These are phyloP conservation scores for Lottia scabra DNA, from an alignment of 2,888 invertebrate species.

Conservation along the genomic window DNA sequence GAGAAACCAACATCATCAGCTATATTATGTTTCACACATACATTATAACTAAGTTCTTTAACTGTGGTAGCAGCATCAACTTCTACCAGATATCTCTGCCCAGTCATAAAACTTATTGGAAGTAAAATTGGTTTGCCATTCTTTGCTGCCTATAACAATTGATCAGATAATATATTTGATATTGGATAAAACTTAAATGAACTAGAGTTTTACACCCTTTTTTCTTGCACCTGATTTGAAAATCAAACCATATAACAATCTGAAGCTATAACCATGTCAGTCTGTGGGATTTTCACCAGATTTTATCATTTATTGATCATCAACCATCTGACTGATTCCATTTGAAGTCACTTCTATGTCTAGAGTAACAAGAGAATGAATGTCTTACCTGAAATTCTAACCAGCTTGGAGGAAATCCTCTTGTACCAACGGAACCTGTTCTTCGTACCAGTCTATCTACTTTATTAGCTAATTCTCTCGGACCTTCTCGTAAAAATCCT, in stretches of 20 bases:
- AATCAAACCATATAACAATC: too few species aligned
- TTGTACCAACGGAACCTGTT: slow-evolving; percentile 52
- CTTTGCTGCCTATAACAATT: slow-evolving; percentile 53
- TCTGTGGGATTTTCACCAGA: too few species aligned
- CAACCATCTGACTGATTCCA: too few species aligned
- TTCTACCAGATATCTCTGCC: slow-evolving; percentile 49
- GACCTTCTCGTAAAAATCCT: slow-evolving; percentile 49
- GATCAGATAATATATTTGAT: too few species aligned
- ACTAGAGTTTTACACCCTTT: too few species aligned
- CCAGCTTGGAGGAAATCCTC: slow-evolving; percentile 61
- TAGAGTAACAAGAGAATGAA: background rate
- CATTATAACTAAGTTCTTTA: slow-evolving; percentile 46
- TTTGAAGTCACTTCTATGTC: too few species aligned
- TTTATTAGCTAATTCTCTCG: slow-evolving; percentile 49
- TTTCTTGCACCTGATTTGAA: too few species aligned
- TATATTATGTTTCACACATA: slow-evolving; percentile 45
- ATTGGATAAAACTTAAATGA: too few species aligned
- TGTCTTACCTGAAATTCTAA: slow-evolving; percentile 54
- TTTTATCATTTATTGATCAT: too few species aligned
- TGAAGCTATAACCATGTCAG: too few species aligned
- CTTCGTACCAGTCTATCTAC: slow-evolving; percentile 49
- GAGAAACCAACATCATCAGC: slow-evolving; percentile 54
- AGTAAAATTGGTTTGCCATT: slow-evolving; percentile 59
- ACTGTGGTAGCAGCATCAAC: slow-evolving; percentile 57
- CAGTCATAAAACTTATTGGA: slow-evolving; percentile 58